Percentiles rank a stretch among this genome's conserved stretches.
phyloP scores from a whole-genome alignment of 1,140 invertebrate species.

The Penaeus vannamei region DNA sequence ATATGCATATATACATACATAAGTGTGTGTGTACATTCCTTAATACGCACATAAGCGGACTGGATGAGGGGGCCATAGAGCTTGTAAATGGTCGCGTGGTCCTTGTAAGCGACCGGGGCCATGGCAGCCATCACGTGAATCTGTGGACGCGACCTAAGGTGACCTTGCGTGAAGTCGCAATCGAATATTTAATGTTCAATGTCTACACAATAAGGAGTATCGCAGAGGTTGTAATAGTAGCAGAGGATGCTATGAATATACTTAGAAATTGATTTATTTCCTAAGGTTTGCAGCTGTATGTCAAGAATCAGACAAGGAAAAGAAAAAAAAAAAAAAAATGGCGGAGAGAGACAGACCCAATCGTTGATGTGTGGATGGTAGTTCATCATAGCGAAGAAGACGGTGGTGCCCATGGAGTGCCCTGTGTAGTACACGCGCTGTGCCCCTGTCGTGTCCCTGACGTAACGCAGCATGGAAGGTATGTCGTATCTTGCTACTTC shows the following conservation, averaged over 20 bases:
- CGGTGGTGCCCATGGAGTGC: slow-evolving; percentile 53
- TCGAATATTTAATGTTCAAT: no score
- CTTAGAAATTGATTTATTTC: no score
- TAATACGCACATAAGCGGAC: not conserved
- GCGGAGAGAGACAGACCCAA: slow-evolving; percentile 57
- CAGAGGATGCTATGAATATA: no score
- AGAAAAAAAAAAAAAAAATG: not conserved
- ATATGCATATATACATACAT: not conserved
- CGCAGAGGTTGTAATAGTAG: no score
- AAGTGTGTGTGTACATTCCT: not conserved
- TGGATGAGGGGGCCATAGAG: slow-evolving; percentile 70
- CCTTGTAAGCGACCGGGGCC: slow-evolving; percentile 83
- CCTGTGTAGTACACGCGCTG: slow-evolving; percentile 36
- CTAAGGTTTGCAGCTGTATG: no score
- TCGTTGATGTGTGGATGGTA: slow-evolving; percentile 77
- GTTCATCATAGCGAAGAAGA: slow-evolving; percentile 74
- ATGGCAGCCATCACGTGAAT: slow-evolving; percentile 72
- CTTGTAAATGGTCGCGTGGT: slow-evolving; percentile 78
- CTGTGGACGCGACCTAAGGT: not conserved
- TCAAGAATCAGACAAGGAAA: not conserved
- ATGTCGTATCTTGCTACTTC: slow-evolving; percentile 37
- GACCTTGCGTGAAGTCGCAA: no score
- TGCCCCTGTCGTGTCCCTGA: not conserved
- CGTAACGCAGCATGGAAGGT: slow-evolving; percentile 47
- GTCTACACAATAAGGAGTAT: no score